Conservation (phyloP, 2,888 invertebrate genomes). For the Hirtodrosophila cameraria region DNA sequence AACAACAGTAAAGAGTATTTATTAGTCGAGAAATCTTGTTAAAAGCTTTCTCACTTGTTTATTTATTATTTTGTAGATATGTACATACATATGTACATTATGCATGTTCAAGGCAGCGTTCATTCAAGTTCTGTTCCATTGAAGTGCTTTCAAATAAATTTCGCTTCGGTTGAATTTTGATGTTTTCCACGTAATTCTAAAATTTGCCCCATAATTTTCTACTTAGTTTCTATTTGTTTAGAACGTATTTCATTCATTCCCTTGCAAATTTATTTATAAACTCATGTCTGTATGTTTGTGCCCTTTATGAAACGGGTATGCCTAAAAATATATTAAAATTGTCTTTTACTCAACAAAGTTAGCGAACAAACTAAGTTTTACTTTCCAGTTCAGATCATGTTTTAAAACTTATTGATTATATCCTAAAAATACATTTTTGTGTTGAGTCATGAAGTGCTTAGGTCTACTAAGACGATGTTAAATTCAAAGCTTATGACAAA, state of each 20-base stretch:
- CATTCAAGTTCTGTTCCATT: slow-evolving; percentile 29
- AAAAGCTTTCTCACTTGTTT: slow-evolving; percentile 1
- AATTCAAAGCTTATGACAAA: too few species aligned
- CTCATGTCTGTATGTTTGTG: background rate
- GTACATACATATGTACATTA: background rate
- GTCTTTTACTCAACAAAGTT: background rate
- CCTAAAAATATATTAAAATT: background rate
- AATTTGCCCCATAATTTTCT: slow-evolving; percentile 14
- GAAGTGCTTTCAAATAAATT: slow-evolving; percentile 35
- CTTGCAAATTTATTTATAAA: slow-evolving; percentile 33
- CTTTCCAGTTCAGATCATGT: too few species aligned
- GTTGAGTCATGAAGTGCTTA: too few species aligned
- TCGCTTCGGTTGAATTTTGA: slow-evolving; percentile 24
- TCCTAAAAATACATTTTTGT: too few species aligned
- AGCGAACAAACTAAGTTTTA: too few species aligned
- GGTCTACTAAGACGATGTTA: too few species aligned
- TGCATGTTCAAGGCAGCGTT: slow-evolving; percentile 16
- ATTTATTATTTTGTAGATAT: slow-evolving; percentile 25
- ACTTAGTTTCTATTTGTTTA: slow-evolving; percentile 35
- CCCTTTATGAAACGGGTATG: background rate
- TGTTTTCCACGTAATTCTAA: slow-evolving; percentile 20
- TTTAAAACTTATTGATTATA: too few species aligned
- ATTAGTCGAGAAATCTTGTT: too few species aligned
- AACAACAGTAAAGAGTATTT: too few species aligned
- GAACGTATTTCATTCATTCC: slow-evolving; percentile 34